phyloP scores from a whole-genome alignment of 2,113 vertebrate species.

The Perccottus glenii region DNA sequence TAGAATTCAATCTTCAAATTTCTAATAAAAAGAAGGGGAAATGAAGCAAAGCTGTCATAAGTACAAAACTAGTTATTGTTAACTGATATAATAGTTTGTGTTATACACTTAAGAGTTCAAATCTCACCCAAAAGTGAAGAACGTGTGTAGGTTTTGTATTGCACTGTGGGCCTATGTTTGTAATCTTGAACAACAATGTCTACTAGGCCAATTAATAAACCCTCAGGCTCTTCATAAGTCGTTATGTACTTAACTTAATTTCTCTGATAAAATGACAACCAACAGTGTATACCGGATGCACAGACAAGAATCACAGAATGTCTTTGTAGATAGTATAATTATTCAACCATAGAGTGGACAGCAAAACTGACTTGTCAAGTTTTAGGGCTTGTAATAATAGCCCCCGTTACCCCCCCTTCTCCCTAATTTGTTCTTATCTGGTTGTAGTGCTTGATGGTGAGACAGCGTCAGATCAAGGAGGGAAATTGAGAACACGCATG shows the following conservation, averaged over 20 bases:
- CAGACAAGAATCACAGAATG: slow-evolving; percentile 84
- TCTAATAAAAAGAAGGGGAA: too few species aligned
- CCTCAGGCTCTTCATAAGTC: slow-evolving; percentile 42
- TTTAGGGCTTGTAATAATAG: slow-evolving; percentile 56
- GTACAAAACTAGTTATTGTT: not conserved
- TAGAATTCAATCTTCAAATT: not conserved
- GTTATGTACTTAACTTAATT: slow-evolving; percentile 57
- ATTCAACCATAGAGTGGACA: slow-evolving; percentile 67
- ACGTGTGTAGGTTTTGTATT: not conserved
- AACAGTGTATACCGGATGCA: slow-evolving; percentile 75
- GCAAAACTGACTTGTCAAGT: slow-evolving; percentile 70
- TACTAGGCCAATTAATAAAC: slow-evolving; percentile 56
- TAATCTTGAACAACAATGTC: slow-evolving; percentile 36
- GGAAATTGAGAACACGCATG: slow-evolving; percentile 80
- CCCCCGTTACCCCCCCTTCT: slow-evolving; percentile 42
- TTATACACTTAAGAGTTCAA: too few species aligned
- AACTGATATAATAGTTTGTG: too few species aligned
- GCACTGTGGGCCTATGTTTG: slow-evolving; percentile 18
- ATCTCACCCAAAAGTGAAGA: not conserved
- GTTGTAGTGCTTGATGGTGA: slow-evolving; percentile 64
- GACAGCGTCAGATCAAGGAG: slow-evolving; percentile 72
- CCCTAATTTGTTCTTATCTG: slow-evolving; percentile 71
- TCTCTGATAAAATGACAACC: slow-evolving; percentile 79
- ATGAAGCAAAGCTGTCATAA: not conserved
- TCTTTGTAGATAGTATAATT: slow-evolving; percentile 81